Evolutionary conservation across 2,888 invertebrate species (phyloP).

Genomic region (Hoplodrina blanda): DNA sequence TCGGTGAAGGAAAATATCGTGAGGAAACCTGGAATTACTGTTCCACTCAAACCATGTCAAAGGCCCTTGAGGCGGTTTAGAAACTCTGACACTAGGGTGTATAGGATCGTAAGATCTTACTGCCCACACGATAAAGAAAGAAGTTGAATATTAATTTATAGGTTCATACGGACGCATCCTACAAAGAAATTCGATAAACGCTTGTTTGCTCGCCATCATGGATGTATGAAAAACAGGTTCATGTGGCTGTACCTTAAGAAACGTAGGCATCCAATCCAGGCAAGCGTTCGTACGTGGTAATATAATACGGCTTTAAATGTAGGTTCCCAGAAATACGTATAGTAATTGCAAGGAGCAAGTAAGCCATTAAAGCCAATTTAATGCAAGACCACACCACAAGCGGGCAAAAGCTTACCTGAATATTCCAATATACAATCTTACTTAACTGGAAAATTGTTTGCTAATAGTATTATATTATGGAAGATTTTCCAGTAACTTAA

Average conservation of each 20-base stretch:
- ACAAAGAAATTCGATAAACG: too few species aligned
- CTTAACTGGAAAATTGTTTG: slow-evolving; percentile 16
- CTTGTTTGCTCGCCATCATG: too few species aligned
- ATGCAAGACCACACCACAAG: slow-evolving; percentile 15
- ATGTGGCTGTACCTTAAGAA: background rate
- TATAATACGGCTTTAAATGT: slow-evolving; percentile 10
- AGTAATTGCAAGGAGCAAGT: slow-evolving; percentile 31
- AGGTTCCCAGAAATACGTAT: slow-evolving; percentile 15
- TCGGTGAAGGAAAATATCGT: too few species aligned
- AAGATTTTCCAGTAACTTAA: background rate
- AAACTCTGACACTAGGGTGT: too few species aligned
- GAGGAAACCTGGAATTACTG: too few species aligned
- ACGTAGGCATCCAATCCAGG: background rate
- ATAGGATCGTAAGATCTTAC: too few species aligned
- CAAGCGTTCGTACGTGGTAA: background rate
- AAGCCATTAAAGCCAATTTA: slow-evolving; percentile 38
- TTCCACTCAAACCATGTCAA: too few species aligned
- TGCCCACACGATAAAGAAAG: too few species aligned
- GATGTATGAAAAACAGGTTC: too few species aligned
- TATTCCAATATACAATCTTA: slow-evolving; percentile 27
- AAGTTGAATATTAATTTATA: too few species aligned
- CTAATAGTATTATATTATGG: background rate
- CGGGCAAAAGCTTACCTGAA: slow-evolving; percentile 3
- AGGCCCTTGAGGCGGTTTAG: too few species aligned
- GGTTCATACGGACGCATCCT: too few species aligned